phyloP scores from a whole-genome alignment of 2,797 vertebrate genomes.

The Gymnocypris eckloni region DNA sequence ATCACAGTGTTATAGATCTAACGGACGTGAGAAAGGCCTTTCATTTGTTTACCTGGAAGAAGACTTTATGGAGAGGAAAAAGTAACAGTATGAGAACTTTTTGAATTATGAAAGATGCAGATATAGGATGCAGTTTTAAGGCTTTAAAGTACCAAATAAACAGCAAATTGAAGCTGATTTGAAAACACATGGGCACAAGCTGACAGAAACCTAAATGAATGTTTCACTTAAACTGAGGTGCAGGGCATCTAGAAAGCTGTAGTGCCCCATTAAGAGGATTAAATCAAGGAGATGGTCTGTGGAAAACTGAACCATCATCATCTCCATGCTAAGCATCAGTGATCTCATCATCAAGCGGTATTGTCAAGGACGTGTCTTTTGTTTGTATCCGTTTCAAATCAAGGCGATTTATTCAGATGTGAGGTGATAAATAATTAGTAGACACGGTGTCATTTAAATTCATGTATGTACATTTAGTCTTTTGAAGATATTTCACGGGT shows the following conservation, averaged over 20 bases:
- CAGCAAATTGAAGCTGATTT: not conserved
- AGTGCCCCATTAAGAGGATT: conserved; percentile 17
- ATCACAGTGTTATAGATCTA: conserved; percentile 51
- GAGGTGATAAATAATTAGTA: conserved; percentile 56
- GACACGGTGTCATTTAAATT: conserved; percentile 58
- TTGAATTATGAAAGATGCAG: conserved; percentile 22
- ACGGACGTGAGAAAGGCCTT: conserved; percentile 37
- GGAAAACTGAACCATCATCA: conserved; percentile 26
- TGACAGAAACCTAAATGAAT: not conserved
- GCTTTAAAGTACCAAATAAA: not conserved
- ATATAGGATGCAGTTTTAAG: conserved; percentile 4
- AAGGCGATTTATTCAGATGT: conserved; percentile 34
- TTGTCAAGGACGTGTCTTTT: conserved; percentile 48
- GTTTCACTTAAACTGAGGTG: conserved; percentile 16
- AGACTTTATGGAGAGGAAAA: conserved; percentile 24
- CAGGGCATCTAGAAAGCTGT: conserved; percentile 5
- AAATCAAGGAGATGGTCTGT: conserved; percentile 40
- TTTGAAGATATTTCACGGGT: conserved; percentile 52
- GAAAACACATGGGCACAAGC: not conserved
- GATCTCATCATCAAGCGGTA: conserved; percentile 46
- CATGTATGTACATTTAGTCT: conserved; percentile 60
- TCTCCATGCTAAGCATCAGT: conserved; percentile 16
- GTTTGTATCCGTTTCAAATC: conserved; percentile 39
- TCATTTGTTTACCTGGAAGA: conserved; percentile 44
- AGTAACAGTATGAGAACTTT: conserved; percentile 26